Base-by-base conservation (phyloP, 1,140 invertebrate species). In the Pinna nobilis region DNA sequence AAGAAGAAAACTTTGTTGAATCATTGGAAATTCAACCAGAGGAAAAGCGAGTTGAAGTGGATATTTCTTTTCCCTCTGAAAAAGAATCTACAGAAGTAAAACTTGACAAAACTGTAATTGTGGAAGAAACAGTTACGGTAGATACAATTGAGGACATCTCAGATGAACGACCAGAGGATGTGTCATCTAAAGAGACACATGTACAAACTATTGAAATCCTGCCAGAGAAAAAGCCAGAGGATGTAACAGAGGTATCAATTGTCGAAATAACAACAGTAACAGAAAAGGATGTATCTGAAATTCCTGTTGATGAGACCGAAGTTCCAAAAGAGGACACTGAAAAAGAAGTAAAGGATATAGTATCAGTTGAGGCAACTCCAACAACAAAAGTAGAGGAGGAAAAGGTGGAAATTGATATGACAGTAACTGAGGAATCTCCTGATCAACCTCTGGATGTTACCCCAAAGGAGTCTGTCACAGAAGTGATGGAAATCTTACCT, bases 311-410 rank as follows among this genome's bases (percentile, higher is more conserved):
- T 15, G 63, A 73, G 39, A 63, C 50, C 6, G 50, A 41, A n/a
- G 50, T 70, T 13, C 35, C 72, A 15, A 41, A 72, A 41, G 61
- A 76, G 41, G 65, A 64, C 23, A 41, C 33, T 25, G 67, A 70
- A 51, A 47, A 74, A 53, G 71, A 67, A 51, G 32, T 33, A n/a
- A 51, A 68, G 20, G 47, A 76, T 50, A 67, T 71, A 18, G 15
- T 41, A n/a, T 39, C 49, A 37, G 30, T 65, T 37, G 49, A 61
- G 28, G 25, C n/a, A 4, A 37, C 51, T 39, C 49, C 30, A 20
- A 41, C 33, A n/a, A 23, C 23, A 30, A 55, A 66, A 23, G 35
- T 67, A 32, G 53, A 20, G 23, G 39, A 61, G 32, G 41, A 51
- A 70, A 57, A 41, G 30, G 68, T 61, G 32, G 23, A 37, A 35